Percentiles rank a stretch among this genome's conserved stretches.
These are phyloP conservation scores for Drosophila guanche DNA, from an alignment of 1,140 invertebrate genomes.

Conservation along the genomic window DNA sequence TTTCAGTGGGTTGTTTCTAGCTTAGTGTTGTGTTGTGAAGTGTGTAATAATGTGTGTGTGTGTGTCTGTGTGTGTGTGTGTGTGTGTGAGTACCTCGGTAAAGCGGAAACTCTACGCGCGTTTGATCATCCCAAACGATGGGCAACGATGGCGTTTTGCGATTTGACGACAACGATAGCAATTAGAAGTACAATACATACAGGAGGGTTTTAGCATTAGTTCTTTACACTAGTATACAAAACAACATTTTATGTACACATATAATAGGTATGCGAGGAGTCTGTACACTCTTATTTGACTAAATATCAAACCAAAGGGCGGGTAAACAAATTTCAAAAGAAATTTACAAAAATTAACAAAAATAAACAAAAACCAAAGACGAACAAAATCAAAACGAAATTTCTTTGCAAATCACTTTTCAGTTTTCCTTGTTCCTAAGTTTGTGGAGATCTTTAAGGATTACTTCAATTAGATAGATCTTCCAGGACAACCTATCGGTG, in stretches of 20 bases:
- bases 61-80: slow-evolving; percentile 6
- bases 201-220: slow-evolving; percentile 72
- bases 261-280: too few species aligned
- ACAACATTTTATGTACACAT: not conserved
- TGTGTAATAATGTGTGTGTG: not conserved
- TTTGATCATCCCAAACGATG: slow-evolving; percentile 38
- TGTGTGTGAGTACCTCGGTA: slow-evolving; percentile 68
- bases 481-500: too few species aligned
- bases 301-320: too few species aligned
- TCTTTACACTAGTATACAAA: slow-evolving; percentile 48
- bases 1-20: not conserved
- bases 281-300: too few species aligned
- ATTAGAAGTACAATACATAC: slow-evolving; percentile 70
- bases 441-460: too few species aligned
- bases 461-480: too few species aligned
- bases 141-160: slow-evolving; percentile 56
- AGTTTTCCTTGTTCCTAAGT: too few species aligned
- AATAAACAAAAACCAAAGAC: not conserved
- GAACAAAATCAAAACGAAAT: too few species aligned
- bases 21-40: not conserved
- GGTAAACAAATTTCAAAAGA: too few species aligned
- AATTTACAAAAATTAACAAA: too few species aligned
- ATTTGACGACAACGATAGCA: slow-evolving; percentile 74
- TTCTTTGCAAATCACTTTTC: too few species aligned
- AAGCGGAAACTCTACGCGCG: slow-evolving; percentile 82